Evolutionary conservation across 1,140 invertebrate species (phyloP).

Genomic region (Ceratoteleas bidentatus): DNA sequence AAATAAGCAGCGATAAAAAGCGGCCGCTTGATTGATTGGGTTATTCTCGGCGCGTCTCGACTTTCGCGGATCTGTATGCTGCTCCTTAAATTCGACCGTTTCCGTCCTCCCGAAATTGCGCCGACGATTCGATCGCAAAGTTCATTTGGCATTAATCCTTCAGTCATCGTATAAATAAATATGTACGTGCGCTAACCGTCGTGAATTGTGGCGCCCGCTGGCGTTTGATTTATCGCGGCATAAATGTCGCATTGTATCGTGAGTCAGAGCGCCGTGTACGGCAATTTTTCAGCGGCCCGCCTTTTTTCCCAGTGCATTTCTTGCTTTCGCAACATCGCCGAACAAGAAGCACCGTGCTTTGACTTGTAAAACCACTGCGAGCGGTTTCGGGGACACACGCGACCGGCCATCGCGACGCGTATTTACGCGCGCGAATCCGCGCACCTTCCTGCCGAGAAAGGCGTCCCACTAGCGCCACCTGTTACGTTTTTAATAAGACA

Average conservation of each 20-base stretch:
- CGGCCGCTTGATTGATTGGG: slow-evolving; percentile 49
- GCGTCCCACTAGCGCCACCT: too few relatives aligned
- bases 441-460: too few relatives aligned
- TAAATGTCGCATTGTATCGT: slow-evolving; percentile 51
- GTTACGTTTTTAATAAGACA: too few relatives aligned
- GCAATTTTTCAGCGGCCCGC: slow-evolving; percentile 17
- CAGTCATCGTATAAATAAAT: slow-evolving; percentile 60
- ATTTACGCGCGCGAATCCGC: too few relatives aligned
- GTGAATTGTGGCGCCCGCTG: slow-evolving; percentile 50
- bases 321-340: neutral
- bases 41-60: slow-evolving; percentile 35
- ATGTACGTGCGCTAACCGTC: slow-evolving; percentile 52
- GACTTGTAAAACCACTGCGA: too few relatives aligned
- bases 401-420: too few relatives aligned
- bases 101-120: slow-evolving; percentile 3
- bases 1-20: slow-evolving; percentile 31
- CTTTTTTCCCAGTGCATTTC: neutral
- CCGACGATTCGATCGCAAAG: slow-evolving; percentile 47
- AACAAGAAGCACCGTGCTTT: neutral
- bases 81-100: slow-evolving; percentile 13
- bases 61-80: slow-evolving; percentile 38
- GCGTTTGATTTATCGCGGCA: slow-evolving; percentile 50
- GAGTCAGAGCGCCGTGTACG: slow-evolving; percentile 26
- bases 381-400: too few relatives aligned
- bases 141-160: slow-evolving; percentile 59